Evolutionary conservation across 2,113 vertebrate genomes (phyloP).

Genomic region (Gadus macrocephalus): DNA sequence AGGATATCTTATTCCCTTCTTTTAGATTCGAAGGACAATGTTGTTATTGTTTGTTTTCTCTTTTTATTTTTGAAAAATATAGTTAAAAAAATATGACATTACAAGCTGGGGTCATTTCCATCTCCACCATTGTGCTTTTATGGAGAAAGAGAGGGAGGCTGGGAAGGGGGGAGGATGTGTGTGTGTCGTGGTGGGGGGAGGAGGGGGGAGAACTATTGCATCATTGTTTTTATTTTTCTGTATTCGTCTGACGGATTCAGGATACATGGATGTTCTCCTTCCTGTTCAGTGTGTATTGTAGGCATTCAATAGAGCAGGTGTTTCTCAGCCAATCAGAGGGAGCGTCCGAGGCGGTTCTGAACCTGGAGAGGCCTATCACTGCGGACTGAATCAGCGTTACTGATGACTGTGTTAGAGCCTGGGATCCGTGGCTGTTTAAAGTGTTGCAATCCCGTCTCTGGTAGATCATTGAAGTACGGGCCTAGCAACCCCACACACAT

Average conservation of each 20-base stretch:
- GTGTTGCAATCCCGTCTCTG: conserved; percentile 28
- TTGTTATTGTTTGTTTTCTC: conserved; percentile 39
- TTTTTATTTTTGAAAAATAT: conserved; percentile 33
- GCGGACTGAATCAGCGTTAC: conserved; percentile 28
- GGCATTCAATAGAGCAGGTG: conserved; percentile 56
- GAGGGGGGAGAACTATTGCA: conserved; percentile 49
- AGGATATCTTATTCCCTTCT: conserved; percentile 15
- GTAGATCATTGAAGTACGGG: conserved; percentile 44
- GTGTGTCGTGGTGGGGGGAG: background rate
- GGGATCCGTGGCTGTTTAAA: conserved; percentile 24
- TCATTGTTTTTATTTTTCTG: conserved; percentile 47
- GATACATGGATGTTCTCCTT: conserved; percentile 55
- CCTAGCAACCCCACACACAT: conserved; percentile 15
- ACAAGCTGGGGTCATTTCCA: conserved; percentile 54
- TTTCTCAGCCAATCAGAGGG: conserved; percentile 30
- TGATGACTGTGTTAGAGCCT: conserved; percentile 20
- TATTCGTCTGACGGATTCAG: conserved; percentile 53
- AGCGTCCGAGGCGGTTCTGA: conserved; percentile 39
- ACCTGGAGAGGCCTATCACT: conserved; percentile 50
- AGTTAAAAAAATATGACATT: background rate
- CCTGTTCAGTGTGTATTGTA: conserved; percentile 61
- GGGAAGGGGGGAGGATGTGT: background rate
- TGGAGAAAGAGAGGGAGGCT: conserved; percentile 1
- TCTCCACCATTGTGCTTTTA: conserved; percentile 73
- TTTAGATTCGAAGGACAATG: conserved; percentile 39